Conservation (phyloP, 1,140 invertebrate genomes). For the Trinorchestia longiramus region DNA sequence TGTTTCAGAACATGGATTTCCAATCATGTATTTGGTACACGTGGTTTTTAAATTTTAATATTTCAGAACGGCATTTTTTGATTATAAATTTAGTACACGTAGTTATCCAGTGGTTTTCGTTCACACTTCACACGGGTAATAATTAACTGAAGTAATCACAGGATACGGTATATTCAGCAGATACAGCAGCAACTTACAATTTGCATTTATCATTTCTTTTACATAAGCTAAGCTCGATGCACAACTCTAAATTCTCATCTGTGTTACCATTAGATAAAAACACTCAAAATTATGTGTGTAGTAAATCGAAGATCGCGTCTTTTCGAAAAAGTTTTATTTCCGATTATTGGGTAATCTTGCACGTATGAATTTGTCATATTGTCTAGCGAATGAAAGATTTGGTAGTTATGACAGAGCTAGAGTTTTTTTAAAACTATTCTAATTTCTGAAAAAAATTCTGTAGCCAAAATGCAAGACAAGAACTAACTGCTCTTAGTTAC, state of each 20-base stretch:
- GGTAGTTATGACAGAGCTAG: too few species aligned
- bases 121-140: not conserved
- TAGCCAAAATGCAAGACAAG: too few species aligned
- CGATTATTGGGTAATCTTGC: too few species aligned
- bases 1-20: too few species aligned
- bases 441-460: too few species aligned
- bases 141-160: not conserved
- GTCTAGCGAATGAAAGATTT: too few species aligned
- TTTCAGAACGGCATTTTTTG: too few species aligned
- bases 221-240: not conserved
- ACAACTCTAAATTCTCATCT: not conserved
- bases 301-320: not conserved
- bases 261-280: not conserved
- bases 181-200: constrained; percentile 1
- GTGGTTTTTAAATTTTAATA: too few species aligned
- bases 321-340: not conserved
- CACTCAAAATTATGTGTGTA: not conserved
- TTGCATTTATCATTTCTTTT: not conserved
- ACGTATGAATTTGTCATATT: too few species aligned
- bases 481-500: too few species aligned
- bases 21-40: too few species aligned
- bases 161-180: not conserved
- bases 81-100: not conserved
- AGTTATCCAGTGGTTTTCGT: not conserved
- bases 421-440: too few species aligned